Evolutionary conservation across 2,888 invertebrate species (phyloP).

Genomic region (Anoncus sp.): DNA sequence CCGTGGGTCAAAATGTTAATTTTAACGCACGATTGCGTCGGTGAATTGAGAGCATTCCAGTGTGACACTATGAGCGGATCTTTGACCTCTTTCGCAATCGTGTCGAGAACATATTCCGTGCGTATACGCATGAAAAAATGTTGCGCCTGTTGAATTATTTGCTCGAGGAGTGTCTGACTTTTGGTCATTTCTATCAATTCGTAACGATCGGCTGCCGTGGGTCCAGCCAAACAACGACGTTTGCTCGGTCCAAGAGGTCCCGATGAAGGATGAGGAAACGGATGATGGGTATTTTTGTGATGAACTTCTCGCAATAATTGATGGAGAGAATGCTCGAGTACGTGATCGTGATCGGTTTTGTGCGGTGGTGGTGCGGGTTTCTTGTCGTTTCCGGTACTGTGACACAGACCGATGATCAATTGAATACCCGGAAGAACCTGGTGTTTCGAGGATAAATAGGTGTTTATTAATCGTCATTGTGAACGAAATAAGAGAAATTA

Average conservation of each 20-base stretch:
- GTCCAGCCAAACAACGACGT: slow-evolving; percentile 95
- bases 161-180: slow-evolving; percentile 96
- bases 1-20: slow-evolving; percentile 97
- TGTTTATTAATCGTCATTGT: too few relatives aligned
- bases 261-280: slow-evolving; percentile 97
- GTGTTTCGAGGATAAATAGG: too few relatives aligned
- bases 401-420: slow-evolving; percentile 95
- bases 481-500: not conserved
- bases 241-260: slow-evolving; percentile 97
- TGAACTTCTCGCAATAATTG: slow-evolving; percentile 97
- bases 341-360: slow-evolving; percentile 95
- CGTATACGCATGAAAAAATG: slow-evolving; percentile 96
- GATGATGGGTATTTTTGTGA: slow-evolving; percentile 96
- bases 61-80: slow-evolving; percentile 98
- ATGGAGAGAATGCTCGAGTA: slow-evolving; percentile 98
- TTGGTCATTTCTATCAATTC: slow-evolving; percentile 96
- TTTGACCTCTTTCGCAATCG: slow-evolving; percentile 96
- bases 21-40: slow-evolving; percentile 97
- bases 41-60: slow-evolving; percentile 98
- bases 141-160: slow-evolving; percentile 98
- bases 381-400: slow-evolving; percentile 89
- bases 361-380: slow-evolving; percentile 84
- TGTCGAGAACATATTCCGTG: slow-evolving; percentile 96
- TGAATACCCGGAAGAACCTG: slow-evolving; percentile 97
- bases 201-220: slow-evolving; percentile 94